These are phyloP conservation scores for Salvelinus fontinalis DNA, from an alignment of 2,113 vertebrate genomes.

Conservation along the genomic window DNA sequence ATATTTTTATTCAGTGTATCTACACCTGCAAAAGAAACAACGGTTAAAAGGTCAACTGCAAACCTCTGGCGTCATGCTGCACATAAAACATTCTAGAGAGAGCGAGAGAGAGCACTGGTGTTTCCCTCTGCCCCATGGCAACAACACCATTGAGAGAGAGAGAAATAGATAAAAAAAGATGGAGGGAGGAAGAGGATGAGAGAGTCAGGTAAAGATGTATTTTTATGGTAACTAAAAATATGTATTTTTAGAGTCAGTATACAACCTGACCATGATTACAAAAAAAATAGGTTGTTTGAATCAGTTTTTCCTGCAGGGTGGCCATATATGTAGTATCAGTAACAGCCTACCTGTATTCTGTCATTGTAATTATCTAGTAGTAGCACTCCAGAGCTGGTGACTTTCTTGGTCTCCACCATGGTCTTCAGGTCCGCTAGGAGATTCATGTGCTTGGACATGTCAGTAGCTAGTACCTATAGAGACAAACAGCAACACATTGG, in stretches of 20 bases:
- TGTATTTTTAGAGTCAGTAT: background rate
- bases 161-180: background rate
- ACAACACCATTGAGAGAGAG: background rate
- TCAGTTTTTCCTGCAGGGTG: background rate
- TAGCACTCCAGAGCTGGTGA: conserved; percentile 87
- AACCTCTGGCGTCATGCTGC: too few relatives aligned
- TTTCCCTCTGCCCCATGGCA: too few relatives aligned
- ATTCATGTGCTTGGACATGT: conserved; percentile 93
- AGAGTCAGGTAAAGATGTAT: background rate
- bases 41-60: too few relatives aligned
- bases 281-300: background rate
- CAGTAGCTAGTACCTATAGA: conserved; percentile 84
- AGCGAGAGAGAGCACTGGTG: background rate
- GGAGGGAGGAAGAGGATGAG: background rate
- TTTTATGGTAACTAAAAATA: background rate
- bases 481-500: background rate
- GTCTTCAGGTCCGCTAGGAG: conserved; percentile 87
- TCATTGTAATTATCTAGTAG: conserved; percentile 88
- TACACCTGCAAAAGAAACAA: too few relatives aligned
- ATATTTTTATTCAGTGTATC: too few relatives aligned
- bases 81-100: background rate
- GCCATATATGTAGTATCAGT: too few relatives aligned
- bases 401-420: conserved; percentile 92
- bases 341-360: conserved; percentile 82
- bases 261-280: background rate